Conservation (phyloP, 1,140 invertebrate genomes). For the Periplaneta americana region DNA sequence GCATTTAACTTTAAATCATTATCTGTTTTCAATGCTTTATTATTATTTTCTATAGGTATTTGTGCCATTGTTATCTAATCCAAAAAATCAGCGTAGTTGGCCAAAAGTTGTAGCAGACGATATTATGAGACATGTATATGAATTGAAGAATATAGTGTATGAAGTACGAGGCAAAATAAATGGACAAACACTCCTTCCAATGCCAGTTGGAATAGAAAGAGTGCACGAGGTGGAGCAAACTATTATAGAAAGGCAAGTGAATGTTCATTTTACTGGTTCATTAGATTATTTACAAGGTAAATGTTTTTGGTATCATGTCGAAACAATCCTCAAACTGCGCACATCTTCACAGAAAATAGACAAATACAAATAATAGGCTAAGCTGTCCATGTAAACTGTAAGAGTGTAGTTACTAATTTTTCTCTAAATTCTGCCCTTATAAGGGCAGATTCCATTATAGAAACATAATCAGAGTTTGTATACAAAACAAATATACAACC, state of each 20-base stretch:
- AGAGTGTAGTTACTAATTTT: no score
- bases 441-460: no score
- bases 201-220: slow-evolving; percentile 68
- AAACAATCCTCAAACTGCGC: no score
- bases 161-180: slow-evolving; percentile 59
- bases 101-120: slow-evolving; percentile 69
- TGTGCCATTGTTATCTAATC: slow-evolving; percentile 62
- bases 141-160: slow-evolving; percentile 66
- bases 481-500: no score
- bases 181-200: slow-evolving; percentile 62
- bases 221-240: slow-evolving; percentile 53
- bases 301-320: no score
- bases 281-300: no score
- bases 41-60: slow-evolving; percentile 45
- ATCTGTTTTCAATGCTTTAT: background rate
- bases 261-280: background rate
- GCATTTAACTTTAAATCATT: no score
- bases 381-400: no score
- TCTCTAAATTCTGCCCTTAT: no score
- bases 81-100: slow-evolving; percentile 66
- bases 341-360: no score
- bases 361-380: no score
- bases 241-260: slow-evolving; percentile 46
- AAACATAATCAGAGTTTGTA: no score
- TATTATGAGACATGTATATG: slow-evolving; percentile 65